Percentiles rank a stretch among this genome's conserved stretches.
phyloP scores from a whole-genome alignment of 2,113 vertebrate genomes.

The Aegithalos caudatus region DNA sequence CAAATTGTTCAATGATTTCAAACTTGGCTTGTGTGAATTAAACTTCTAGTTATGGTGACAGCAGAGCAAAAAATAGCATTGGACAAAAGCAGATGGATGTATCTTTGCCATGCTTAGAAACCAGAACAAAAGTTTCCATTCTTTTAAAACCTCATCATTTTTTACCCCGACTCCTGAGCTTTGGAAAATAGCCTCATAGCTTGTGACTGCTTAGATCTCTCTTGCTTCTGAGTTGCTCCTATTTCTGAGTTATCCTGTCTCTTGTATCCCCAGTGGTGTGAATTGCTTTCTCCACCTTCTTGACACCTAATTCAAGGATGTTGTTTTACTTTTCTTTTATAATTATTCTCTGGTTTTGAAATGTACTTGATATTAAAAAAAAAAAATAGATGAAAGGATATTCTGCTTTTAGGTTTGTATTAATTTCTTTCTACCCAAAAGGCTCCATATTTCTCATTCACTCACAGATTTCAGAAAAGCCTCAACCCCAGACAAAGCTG shows the following conservation, averaged over 20 bases:
- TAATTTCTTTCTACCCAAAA: background rate
- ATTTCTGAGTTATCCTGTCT: background rate
- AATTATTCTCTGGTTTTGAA: background rate
- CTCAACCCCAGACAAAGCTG: background rate
- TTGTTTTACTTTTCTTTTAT: background rate
- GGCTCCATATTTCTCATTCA: background rate
- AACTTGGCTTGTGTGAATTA: background rate
- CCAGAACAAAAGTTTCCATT: background rate
- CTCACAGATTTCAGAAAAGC: background rate
- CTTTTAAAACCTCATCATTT: background rate
- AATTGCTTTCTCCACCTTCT: background rate
- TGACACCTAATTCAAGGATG: background rate
- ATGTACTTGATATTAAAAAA: background rate
- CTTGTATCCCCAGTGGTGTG: background rate
- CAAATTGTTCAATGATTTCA: constrained; percentile 29
- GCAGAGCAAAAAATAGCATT: background rate
- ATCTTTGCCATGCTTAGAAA: background rate
- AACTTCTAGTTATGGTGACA: background rate
- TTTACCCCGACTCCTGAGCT: background rate
- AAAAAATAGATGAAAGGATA: background rate
- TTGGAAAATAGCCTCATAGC: background rate
- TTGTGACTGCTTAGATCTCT: background rate
- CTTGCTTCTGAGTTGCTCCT: background rate
- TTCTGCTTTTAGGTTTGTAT: background rate
- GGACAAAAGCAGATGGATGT: background rate